phyloP scores from a whole-genome alignment of 2,888 invertebrate species.

The Ophraella communa region DNA sequence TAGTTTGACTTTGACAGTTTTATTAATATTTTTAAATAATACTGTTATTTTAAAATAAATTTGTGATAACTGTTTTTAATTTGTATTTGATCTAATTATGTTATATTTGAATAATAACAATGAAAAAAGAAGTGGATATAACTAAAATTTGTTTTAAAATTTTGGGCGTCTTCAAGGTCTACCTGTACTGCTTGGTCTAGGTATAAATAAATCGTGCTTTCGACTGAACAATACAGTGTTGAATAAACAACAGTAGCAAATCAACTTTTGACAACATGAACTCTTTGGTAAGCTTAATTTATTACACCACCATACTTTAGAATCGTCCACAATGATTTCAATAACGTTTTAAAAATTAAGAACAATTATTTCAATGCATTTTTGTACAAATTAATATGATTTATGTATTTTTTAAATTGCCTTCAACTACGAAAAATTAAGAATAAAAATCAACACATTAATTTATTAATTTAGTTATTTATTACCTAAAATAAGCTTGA shows the following conservation, averaged over 20 bases:
- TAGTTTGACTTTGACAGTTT: too few relatives aligned
- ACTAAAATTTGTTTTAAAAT: background rate
- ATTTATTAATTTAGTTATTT: too few relatives aligned
- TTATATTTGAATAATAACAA: background rate
- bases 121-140: background rate
- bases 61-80: too few relatives aligned
- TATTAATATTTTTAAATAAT: too few relatives aligned
- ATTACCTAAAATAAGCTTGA: too few relatives aligned
- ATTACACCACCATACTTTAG: too few relatives aligned
- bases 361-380: background rate
- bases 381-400: too few relatives aligned
- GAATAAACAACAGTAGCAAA: constrained; percentile 6
- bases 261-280: constrained; percentile 41
- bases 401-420: too few relatives aligned
- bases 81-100: too few relatives aligned
- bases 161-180: constrained; percentile 31
- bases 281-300: constrained; percentile 45
- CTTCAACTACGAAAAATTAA: too few relatives aligned
- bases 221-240: constrained; percentile 18
- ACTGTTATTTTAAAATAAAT: too few relatives aligned
- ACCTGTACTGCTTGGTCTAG: background rate
- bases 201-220: constrained; percentile 19
- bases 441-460: too few relatives aligned
- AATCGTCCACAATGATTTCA: background rate
- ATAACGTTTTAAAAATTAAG: background rate